Percentiles rank a stretch among this genome's conserved stretches.
Evolutionary conservation across 92 coral and sea anemone genomes (phyloP).

Genomic region (Chrysogorgia sp.): DNA sequence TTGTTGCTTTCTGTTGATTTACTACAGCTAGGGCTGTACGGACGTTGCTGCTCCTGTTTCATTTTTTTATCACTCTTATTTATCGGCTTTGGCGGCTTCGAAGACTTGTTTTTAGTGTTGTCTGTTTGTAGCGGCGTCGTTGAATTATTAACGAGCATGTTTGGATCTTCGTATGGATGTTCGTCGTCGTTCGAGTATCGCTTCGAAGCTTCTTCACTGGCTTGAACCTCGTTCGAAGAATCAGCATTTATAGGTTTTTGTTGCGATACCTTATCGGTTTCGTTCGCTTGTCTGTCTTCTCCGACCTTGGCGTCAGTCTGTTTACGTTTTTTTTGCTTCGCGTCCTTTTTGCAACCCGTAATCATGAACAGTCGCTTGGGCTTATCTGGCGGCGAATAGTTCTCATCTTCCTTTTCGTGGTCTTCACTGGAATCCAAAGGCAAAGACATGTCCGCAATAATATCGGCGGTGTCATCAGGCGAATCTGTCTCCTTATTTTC

Average conservation of each 20-base stretch:
- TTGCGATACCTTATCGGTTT: not conserved
- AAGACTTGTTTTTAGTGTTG: conserved; percentile 46
- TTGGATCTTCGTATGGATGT: conserved; percentile 29
- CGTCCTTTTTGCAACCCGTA: conserved; percentile 35
- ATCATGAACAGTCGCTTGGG: conserved; percentile 29
- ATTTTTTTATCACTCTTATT: conserved; percentile 5
- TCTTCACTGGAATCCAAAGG: conserved; percentile 51
- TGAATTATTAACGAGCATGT: conserved; percentile 28
- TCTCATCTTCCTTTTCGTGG: conserved; percentile 48
- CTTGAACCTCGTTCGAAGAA: not conserved
- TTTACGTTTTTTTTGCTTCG: not conserved
- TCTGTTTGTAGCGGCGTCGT: conserved; percentile 2
- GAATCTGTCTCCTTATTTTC: conserved; percentile 37
- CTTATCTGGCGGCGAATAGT: conserved; percentile 11
- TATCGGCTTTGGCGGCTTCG: conserved; percentile 14
- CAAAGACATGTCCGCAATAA: conserved; percentile 55
- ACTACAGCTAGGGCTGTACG: conserved; percentile 10
- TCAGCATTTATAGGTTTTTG: not conserved
- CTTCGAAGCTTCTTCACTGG: not conserved
- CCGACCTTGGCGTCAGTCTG: not conserved
- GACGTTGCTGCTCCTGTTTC: not conserved
- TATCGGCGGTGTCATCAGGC: conserved; percentile 37
- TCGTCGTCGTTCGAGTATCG: conserved; percentile 21
- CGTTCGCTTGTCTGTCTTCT: not conserved
- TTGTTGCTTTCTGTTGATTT: conserved; percentile 68